Percentiles rank a stretch among this genome's conserved stretches.
Evolutionary conservation across 2,888 invertebrate species (phyloP).

Genomic region (Tortricodes alternella): DNA sequence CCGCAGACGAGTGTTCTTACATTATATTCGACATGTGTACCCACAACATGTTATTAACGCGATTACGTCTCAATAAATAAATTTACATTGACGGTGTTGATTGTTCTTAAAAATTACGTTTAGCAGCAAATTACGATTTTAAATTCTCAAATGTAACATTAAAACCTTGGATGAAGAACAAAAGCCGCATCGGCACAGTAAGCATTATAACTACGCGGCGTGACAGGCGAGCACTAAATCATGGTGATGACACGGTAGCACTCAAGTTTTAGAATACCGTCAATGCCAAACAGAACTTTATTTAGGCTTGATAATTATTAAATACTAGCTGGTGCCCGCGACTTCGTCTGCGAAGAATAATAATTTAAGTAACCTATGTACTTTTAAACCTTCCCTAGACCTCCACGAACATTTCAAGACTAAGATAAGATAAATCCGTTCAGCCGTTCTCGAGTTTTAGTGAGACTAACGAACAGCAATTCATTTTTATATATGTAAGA

Average conservation of each 20-base stretch:
- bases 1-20: not conserved
- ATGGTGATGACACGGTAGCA: conserved; percentile 6
- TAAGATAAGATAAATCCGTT: no score
- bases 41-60: conserved; percentile 7
- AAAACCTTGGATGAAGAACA: not conserved
- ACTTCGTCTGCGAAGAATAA: no score
- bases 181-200: conserved; percentile 2
- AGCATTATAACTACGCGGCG: conserved; percentile 14
- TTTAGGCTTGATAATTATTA: not conserved
- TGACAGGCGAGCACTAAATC: conserved; percentile 7
- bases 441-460: no score
- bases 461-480: no score
- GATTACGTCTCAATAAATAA: not conserved
- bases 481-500: no score
- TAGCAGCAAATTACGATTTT: no score
- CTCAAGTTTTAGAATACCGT: conserved; percentile 6
- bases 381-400: no score
- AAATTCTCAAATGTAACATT: not conserved
- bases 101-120: no score
- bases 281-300: not conserved
- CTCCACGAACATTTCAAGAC: no score
- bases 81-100: no score
- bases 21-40: not conserved
- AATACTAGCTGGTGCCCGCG: no score
- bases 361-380: no score